Conservation (phyloP, 2,797 vertebrate genomes). For the Phaenicophaeus curvirostris region DNA sequence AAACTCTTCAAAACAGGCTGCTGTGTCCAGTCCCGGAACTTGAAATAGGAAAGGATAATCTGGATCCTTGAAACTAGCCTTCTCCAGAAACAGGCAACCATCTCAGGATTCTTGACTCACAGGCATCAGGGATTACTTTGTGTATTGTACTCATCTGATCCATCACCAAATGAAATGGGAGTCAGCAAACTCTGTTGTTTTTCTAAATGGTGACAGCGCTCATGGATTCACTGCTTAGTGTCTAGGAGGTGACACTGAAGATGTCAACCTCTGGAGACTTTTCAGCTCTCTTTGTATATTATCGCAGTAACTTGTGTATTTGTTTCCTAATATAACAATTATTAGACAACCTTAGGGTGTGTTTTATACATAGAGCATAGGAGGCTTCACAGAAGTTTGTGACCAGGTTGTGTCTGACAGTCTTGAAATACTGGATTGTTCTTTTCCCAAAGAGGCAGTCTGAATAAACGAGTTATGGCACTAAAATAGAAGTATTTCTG, state of each 20-base stretch:
- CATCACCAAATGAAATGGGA: neutral
- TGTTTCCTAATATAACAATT: neutral
- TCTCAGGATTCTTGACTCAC: neutral
- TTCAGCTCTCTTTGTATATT: neutral
- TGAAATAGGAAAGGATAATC: neutral
- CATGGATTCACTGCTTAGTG: neutral
- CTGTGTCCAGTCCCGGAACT: neutral
- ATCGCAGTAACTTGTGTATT: neutral
- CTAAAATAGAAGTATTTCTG: neutral
- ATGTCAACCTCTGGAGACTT: neutral
- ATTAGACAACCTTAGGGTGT: neutral
- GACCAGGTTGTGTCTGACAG: neutral
- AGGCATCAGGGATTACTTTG: neutral
- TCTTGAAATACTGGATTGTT: neutral
- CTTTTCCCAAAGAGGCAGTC: neutral
- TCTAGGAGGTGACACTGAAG: neutral
- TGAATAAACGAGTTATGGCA: neutral
- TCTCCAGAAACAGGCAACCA: neutral
- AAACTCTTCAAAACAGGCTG: neutral
- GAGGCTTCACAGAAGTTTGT: neutral
- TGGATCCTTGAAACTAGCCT: neutral
- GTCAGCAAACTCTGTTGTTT: neutral
- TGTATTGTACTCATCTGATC: neutral
- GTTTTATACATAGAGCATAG: neutral
- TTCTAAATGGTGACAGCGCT: neutral